A percentile compares a stretch with the other conserved stretches of the same genome.
These are phyloP conservation scores for Drosophila miranda DNA, from an alignment of 1,140 invertebrate species.

Conservation along the genomic window DNA sequence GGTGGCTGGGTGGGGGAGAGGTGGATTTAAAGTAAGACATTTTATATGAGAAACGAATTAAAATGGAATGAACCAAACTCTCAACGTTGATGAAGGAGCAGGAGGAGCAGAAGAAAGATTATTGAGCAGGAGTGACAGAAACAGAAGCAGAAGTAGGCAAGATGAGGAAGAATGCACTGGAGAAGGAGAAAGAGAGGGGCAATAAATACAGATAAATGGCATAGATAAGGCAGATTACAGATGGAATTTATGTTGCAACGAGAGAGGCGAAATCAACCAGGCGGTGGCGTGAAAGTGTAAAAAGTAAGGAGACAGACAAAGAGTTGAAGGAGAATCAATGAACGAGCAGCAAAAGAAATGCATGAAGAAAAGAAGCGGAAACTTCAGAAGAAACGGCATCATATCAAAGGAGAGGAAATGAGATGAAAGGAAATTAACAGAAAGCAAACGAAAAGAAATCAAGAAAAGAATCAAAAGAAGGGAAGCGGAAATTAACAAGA, in stretches of 20 bases:
- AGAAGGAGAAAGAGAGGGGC: slow-evolving; percentile 13
- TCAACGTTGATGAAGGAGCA: slow-evolving; percentile 35
- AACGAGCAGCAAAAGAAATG: not conserved
- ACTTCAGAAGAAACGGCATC: not conserved
- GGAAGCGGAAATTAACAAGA: too few species aligned
- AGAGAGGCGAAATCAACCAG: not conserved
- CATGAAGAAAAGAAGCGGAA: not conserved
- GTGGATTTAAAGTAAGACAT: slow-evolving; percentile 48
- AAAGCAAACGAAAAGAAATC: not conserved
- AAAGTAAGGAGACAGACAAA: too few species aligned
- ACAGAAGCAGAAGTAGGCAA: not conserved
- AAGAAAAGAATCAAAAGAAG: too few species aligned
- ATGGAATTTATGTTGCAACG: slow-evolving; percentile 35
- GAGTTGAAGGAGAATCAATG: not conserved
- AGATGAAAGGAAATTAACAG: slow-evolving; percentile 33
- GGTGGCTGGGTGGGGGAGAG: not conserved
- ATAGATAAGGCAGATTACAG: slow-evolving; percentile 44
- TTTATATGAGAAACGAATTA: slow-evolving; percentile 60
- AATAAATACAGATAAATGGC: slow-evolving; percentile 52
- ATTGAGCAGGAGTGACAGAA: too few species aligned
- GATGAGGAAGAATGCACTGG: slow-evolving; percentile 3
- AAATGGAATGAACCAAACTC: slow-evolving; percentile 49
- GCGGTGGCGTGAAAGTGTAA: not conserved
- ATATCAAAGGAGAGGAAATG: slow-evolving; percentile 2
- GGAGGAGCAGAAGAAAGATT: not conserved